A percentile compares a stretch with the other conserved stretches of the same genome.
These are phyloP conservation scores for Felis chaus DNA, from an alignment of 2,113 vertebrate genomes.

Conservation along the genomic window DNA sequence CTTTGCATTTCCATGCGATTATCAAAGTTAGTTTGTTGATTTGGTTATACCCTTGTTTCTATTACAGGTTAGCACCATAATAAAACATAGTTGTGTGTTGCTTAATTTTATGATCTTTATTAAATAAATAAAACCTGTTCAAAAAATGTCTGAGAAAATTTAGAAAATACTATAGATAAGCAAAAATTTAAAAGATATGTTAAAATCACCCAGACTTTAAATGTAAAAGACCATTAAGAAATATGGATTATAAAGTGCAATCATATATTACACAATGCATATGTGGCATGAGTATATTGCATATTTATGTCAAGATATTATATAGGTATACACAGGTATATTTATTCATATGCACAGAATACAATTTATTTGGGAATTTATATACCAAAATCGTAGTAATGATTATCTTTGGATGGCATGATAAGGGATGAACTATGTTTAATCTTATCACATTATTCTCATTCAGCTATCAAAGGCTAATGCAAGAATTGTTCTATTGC, in stretches of 20 bases:
- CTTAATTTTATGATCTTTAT: slow-evolving; percentile 4
- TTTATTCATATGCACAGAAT: slow-evolving; percentile 2
- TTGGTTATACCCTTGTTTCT: background rate
- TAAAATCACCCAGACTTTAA: background rate
- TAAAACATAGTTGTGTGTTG: background rate
- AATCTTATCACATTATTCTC: background rate
- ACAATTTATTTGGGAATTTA: background rate
- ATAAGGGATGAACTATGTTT: background rate
- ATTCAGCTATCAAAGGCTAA: background rate
- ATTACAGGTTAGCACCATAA: background rate
- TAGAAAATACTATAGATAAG: background rate
- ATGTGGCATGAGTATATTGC: background rate
- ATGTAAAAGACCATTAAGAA: background rate
- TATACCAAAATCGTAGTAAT: background rate
- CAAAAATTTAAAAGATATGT: background rate
- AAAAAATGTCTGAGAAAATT: background rate
- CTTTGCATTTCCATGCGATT: slow-evolving; percentile 2
- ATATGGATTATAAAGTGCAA: background rate
- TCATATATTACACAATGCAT: background rate
- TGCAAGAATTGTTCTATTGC: background rate
- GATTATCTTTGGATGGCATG: background rate
- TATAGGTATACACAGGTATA: background rate
- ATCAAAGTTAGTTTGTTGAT: background rate
- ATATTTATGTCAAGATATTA: background rate
- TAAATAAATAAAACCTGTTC: slow-evolving; percentile 19